Evolutionary conservation across 2,113 vertebrate species (phyloP).

Genomic region (Pseudonaja textilis): DNA sequence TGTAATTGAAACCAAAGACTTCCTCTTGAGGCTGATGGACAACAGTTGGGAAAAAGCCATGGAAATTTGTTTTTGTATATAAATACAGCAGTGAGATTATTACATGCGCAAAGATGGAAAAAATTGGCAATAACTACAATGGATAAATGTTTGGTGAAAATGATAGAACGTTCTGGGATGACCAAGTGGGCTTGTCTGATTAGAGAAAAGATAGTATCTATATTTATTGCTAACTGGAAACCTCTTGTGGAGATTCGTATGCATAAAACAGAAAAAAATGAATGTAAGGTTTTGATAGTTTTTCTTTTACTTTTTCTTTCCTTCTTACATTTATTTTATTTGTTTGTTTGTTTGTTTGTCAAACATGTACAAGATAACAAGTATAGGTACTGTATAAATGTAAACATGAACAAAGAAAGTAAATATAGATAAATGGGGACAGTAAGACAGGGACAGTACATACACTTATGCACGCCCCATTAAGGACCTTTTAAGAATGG

Average conservation of each 20-base stretch:
- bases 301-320: background rate
- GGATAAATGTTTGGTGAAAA: background rate
- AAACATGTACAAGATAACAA: too few species aligned
- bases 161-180: background rate
- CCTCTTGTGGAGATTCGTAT: background rate
- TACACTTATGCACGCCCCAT: too few species aligned
- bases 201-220: background rate
- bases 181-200: background rate
- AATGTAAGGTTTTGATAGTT: background rate
- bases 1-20: background rate
- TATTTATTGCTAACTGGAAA: background rate
- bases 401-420: too few species aligned
- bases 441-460: too few species aligned
- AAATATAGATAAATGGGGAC: too few species aligned
- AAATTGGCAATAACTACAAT: background rate
- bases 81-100: background rate
- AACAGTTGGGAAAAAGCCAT: background rate
- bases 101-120: background rate
- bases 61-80: background rate
- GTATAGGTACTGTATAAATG: too few species aligned
- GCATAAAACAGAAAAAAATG: background rate
- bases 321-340: background rate
- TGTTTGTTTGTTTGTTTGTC: too few species aligned
- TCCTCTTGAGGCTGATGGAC: background rate
- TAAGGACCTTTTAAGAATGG: too few species aligned